Conservation (phyloP, 2,797 vertebrate species). For the Coregonus ussuriensis region DNA sequence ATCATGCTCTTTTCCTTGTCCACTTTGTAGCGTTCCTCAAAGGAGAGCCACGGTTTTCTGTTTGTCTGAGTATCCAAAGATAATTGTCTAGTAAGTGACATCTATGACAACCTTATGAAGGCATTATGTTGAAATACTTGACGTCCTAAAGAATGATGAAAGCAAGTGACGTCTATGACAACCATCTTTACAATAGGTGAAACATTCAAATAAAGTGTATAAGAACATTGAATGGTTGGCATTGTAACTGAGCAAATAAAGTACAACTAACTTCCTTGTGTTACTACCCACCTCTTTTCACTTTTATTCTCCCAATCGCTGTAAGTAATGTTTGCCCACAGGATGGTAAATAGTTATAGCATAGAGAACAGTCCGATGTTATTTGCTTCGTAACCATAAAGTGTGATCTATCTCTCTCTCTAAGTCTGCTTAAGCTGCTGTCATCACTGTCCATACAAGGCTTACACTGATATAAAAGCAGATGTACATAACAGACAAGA, state of each 20-base stretch:
- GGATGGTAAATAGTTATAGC: not conserved
- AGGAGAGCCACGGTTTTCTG: too few relatives aligned
- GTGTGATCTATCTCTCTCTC: not conserved
- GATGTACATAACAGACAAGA: not conserved
- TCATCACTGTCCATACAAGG: not conserved
- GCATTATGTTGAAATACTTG: too few relatives aligned
- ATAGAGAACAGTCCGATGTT: not conserved
- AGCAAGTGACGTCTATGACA: too few relatives aligned
- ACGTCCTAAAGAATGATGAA: too few relatives aligned
- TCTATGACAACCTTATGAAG: too few relatives aligned
- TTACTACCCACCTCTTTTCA: not conserved
- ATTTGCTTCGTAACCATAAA: not conserved
- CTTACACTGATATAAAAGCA: not conserved
- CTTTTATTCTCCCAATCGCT: not conserved
- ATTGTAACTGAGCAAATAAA: not conserved
- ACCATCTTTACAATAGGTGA: not conserved
- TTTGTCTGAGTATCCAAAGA: too few relatives aligned
- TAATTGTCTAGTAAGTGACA: too few relatives aligned
- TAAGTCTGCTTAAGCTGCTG: not conserved
- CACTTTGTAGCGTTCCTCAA: too few relatives aligned
- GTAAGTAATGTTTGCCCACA: not conserved
- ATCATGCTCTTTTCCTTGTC: too few relatives aligned
- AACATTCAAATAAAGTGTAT: not conserved
- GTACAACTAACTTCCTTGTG: too few relatives aligned
- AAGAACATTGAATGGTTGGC: not conserved